Evolutionary conservation across 2,797 vertebrate species (phyloP).

Genomic region (Macroramphosus scolopax): DNA sequence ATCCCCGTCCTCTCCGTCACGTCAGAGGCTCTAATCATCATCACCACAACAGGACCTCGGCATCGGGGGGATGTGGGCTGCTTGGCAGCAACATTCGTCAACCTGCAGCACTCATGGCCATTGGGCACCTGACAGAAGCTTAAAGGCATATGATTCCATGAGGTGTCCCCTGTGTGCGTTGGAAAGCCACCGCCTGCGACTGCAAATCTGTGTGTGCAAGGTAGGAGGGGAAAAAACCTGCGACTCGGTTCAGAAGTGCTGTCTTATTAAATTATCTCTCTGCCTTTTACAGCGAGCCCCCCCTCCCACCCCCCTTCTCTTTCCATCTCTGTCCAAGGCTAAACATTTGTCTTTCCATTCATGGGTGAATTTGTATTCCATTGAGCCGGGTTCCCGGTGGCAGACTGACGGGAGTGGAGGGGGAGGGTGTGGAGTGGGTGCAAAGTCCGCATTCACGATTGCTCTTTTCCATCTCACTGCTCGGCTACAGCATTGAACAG

Average conservation of each 20-base stretch:
- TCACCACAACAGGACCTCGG: conserved; percentile 32
- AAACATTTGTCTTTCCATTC: conserved; percentile 79
- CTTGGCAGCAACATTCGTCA: conserved; percentile 62
- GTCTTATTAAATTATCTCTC: conserved; percentile 72
- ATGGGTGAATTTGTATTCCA: conserved; percentile 74
- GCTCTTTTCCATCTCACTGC: conserved; percentile 48
- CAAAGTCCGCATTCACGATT: conserved; percentile 57
- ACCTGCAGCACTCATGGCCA: conserved; percentile 38
- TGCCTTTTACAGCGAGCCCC: conserved; percentile 57
- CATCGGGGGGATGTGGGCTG: conserved; percentile 6
- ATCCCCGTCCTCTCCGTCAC: conserved; percentile 26
- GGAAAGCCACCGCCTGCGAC: conserved; percentile 48
- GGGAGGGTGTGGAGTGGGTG: conserved; percentile 24
- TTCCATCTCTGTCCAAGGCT: conserved; percentile 62
- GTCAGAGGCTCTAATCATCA: conserved; percentile 37
- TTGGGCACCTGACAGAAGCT: conserved; percentile 60
- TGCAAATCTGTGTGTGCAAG: conserved; percentile 40
- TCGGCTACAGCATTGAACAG: conserved; percentile 40
- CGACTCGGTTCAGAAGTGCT: conserved; percentile 51
- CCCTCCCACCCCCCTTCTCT: conserved; percentile 42
- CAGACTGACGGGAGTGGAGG: conserved; percentile 25
- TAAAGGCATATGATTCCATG: conserved; percentile 57
- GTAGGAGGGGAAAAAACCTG: conserved; percentile 1
- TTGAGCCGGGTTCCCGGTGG: conserved; percentile 59
- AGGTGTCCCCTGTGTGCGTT: conserved; percentile 35